phyloP scores from a whole-genome alignment of 2,888 invertebrate genomes.

The Agrochola macilenta region DNA sequence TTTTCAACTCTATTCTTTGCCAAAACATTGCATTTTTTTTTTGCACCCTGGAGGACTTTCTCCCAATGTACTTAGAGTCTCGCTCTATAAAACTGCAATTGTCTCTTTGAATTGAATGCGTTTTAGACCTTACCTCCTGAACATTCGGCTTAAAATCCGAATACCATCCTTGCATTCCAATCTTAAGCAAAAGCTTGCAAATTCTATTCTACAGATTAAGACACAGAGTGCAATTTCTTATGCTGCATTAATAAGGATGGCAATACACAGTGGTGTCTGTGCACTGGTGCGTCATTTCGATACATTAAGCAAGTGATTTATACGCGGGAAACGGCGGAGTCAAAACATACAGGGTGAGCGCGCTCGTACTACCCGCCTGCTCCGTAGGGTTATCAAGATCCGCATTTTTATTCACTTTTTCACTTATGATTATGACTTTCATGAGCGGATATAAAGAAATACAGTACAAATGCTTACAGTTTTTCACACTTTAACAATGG shows the following conservation, averaged over 20 bases:
- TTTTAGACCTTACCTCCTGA: conserved; percentile 22
- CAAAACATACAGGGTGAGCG: conserved; percentile 84
- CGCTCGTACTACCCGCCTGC: conserved; percentile 67
- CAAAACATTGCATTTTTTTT: conserved; percentile 21
- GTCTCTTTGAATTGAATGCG: conserved; percentile 61
- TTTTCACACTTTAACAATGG: conserved; percentile 34
- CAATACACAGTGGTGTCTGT: conserved; percentile 72
- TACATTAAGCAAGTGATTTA: conserved; percentile 90
- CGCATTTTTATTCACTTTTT: conserved; percentile 46
- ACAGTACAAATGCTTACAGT: conserved; percentile 26
- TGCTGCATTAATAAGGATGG: conserved; percentile 71
- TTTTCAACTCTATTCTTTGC: conserved; percentile 66
- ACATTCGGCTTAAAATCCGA: conserved; percentile 28
- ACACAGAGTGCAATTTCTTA: conserved; percentile 65
- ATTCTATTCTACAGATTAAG: neutral
- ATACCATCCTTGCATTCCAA: neutral
- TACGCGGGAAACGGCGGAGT: conserved; percentile 85
- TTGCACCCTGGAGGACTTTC: conserved; percentile 8
- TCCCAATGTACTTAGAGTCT: conserved; percentile 65
- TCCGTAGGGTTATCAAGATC: conserved; percentile 74
- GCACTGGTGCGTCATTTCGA: conserved; percentile 85
- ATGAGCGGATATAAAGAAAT: conserved; percentile 31
- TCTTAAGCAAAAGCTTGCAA: conserved; percentile 1
- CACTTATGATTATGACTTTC: conserved; percentile 25
- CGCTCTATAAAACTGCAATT: conserved; percentile 76